These are phyloP conservation scores for Hydraecia micacea DNA, from an alignment of 2,888 invertebrate species.

Conservation along the genomic window DNA sequence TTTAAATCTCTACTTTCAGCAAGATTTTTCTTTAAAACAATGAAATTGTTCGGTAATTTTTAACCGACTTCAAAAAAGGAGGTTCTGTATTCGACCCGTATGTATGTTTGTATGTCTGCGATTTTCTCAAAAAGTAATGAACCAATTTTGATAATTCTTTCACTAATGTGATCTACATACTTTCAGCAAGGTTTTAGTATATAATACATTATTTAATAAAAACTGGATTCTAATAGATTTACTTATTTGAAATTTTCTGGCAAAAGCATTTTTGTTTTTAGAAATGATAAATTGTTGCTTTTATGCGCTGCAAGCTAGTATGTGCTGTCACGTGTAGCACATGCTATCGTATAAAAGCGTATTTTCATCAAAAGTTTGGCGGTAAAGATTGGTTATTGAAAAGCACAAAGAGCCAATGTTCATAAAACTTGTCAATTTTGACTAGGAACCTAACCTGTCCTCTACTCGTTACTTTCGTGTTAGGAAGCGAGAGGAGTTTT, in stretches of 20 bases:
- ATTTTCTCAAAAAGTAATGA: no score
- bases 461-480: background rate
- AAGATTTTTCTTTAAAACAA: conserved; percentile 2
- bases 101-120: no score
- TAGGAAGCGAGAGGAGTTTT: background rate
- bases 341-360: background rate
- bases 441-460: background rate
- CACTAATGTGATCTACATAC: no score
- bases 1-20: conserved; percentile 12
- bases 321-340: background rate
- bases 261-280: background rate
- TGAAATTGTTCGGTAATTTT: background rate
- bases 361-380: background rate
- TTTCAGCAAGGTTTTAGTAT: no score
- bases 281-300: background rate
- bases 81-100: no score
- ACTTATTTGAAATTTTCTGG: background rate
- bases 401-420: background rate
- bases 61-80: no score
- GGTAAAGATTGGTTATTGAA: background rate
- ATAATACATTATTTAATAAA: no score
- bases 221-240: background rate
- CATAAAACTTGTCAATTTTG: conserved; percentile 5
- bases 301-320: background rate
- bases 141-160: no score